Evolutionary conservation across 2,797 vertebrate genomes (phyloP).

Genomic region (Xenentodon cancila): DNA sequence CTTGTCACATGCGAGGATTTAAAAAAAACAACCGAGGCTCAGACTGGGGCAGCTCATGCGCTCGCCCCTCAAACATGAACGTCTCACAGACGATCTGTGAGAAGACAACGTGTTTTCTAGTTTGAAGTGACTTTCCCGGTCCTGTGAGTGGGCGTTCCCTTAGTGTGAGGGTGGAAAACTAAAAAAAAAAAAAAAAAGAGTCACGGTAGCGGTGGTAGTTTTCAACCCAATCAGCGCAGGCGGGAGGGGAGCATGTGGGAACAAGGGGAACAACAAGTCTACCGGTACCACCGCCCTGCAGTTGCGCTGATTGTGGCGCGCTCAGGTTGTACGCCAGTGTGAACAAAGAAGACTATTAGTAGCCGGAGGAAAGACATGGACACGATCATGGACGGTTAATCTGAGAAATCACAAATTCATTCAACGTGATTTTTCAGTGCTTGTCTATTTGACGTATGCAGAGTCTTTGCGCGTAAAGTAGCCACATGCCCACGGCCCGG

Average conservation of each 20-base stretch:
- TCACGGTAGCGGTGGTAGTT: conserved; percentile 54
- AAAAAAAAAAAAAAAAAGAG: conserved; percentile 8
- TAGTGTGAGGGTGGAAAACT: conserved; percentile 35
- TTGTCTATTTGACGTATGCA: background rate
- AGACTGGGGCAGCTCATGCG: conserved; percentile 2
- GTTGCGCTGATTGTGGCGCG: conserved; percentile 22
- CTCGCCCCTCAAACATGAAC: conserved; percentile 10
- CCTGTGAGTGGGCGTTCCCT: conserved; percentile 76
- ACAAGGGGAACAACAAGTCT: conserved; percentile 51
- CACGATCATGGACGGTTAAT: background rate
- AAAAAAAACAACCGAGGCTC: background rate
- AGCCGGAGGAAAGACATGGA: background rate
- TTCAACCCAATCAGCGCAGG: conserved; percentile 72
- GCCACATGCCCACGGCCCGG: background rate
- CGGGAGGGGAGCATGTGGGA: conserved; percentile 62
- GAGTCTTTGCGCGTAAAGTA: conserved; percentile 5
- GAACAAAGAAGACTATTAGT: conserved; percentile 64
- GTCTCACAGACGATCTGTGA: conserved; percentile 35
- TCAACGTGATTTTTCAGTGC: background rate
- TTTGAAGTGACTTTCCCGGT: conserved; percentile 84
- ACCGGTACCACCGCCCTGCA: conserved; percentile 32
- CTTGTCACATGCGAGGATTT: conserved; percentile 7
- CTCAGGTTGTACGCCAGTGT: conserved; percentile 20
- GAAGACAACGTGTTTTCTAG: conserved; percentile 53
- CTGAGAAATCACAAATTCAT: background rate